Base-by-base conservation (phyloP, 1,140 invertebrate species). In the Antheraea mylitta region DNA sequence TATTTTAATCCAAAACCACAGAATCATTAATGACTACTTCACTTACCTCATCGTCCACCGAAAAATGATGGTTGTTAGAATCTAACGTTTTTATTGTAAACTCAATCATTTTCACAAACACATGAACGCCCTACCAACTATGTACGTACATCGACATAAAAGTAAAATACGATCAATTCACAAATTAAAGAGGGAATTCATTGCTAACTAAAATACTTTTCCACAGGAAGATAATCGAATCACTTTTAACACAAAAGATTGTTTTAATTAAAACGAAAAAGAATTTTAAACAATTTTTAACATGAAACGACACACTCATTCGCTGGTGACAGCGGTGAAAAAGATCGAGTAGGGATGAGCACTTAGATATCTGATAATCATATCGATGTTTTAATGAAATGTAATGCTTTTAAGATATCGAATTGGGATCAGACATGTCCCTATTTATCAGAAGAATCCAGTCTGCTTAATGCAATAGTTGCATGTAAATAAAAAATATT, bases 1-100 rank as follows among this genome's bases (percentile, higher is more conserved):
- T 13, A n/a, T 53, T 53, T 53, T 53, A 0, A 13, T 53, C 10
- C 11, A 16, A 1, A 18, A 3, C 11, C 19, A 30, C 22, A 8
- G 19, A 53, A 53, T 16, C 11, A 61, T 36, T 22, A 61, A 61
- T 30, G n/a, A 5, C 18, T 60, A 61, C 9, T 45, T 38, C 18
- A 42, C 96, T 96, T 94, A 98, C 98, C 91, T 97, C 96, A 93
- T 98, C 96, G 64, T 97, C 95, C 45, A 98, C 95, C 67, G 93
- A 95, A 91, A 98, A 98, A 36, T 93, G 93, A 88, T 97, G 97
- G 94, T 98, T 98, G 82, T 96, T 96, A 9, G 97, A 97, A 94
- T 99, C 97, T 76, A 99, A 93, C 30, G 98, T 99, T 92, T 98
- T 98, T 58, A 99, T 82, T 10, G 78, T 85, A 74, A 89, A 81